These are phyloP conservation scores for Ariolimax columbianus DNA, from an alignment of 2,888 invertebrate genomes.

Conservation along the genomic window DNA sequence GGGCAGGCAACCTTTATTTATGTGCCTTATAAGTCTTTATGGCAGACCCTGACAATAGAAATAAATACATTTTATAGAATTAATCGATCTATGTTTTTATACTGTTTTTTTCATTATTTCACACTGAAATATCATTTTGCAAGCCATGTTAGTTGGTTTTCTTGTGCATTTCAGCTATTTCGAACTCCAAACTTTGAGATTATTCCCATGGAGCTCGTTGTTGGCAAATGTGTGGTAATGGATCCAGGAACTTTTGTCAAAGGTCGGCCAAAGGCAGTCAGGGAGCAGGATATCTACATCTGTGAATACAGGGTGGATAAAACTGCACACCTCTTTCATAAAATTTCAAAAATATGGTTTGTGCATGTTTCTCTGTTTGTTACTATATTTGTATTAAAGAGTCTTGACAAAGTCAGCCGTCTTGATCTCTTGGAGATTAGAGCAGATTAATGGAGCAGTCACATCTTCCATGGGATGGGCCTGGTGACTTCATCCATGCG, in stretches of 20 bases:
- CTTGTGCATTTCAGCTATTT: slow-evolving; percentile 84
- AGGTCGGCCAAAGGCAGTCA: slow-evolving; percentile 83
- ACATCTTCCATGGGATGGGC: too few relatives aligned
- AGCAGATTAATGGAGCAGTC: too few relatives aligned
- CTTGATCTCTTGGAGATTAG: too few relatives aligned
- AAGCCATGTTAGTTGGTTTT: neutral
- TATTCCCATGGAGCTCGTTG: slow-evolving; percentile 94
- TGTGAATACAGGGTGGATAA: slow-evolving; percentile 97
- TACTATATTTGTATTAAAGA: neutral
- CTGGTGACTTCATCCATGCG: too few relatives aligned
- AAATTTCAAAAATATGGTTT: slow-evolving; percentile 83
- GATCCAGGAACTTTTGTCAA: slow-evolving; percentile 95
- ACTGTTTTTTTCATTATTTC: too few relatives aligned
- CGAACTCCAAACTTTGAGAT: slow-evolving; percentile 97
- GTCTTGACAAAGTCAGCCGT: too few relatives aligned
- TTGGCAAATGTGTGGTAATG: slow-evolving; percentile 97
- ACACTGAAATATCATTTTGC: neutral
- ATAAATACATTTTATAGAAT: neutral
- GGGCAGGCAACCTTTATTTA: too few relatives aligned
- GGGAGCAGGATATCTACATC: slow-evolving; percentile 94
- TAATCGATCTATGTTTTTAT: neutral
- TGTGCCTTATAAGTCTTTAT: too few relatives aligned
- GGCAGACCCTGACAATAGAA: too few relatives aligned
- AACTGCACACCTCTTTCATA: slow-evolving; percentile 92
- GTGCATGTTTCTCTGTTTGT: neutral